phyloP scores from a whole-genome alignment of 2,888 invertebrate genomes.

The Dyspetes luteomarginatus region DNA sequence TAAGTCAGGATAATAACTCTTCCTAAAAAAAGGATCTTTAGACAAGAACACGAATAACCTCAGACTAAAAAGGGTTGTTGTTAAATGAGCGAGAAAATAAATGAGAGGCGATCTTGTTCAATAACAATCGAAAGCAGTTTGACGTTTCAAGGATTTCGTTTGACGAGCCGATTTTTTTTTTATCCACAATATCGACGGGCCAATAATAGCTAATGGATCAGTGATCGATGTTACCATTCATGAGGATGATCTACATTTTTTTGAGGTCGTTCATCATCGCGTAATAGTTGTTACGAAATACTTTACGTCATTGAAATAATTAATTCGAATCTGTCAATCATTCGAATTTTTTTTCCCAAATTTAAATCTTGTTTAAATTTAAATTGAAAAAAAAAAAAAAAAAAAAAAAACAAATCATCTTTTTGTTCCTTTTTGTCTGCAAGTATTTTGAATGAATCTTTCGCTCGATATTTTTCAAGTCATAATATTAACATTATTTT shows the following conservation, averaged over 20 bases:
- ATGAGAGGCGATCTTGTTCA: neutral
- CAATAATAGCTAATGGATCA: neutral
- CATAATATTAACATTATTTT: too few species aligned
- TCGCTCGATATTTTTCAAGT: neutral
- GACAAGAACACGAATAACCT: neutral
- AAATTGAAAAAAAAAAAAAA: too few species aligned
- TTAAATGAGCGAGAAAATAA: neutral
- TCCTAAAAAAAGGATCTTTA: neutral
- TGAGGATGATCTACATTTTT: neutral
- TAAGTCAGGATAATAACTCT: neutral
- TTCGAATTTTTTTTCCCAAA: neutral
- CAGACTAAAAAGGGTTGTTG: neutral
- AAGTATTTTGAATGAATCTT: neutral
- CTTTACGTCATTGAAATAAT: too few species aligned
- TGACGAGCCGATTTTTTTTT: neutral
- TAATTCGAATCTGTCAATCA: neutral
- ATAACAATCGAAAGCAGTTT: neutral
- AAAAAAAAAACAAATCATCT: neutral
- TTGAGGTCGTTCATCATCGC: neutral
- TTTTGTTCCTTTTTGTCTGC: neutral
- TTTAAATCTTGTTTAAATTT: neutral
- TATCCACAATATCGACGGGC: neutral
- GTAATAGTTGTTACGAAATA: neutral
- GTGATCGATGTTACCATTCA: neutral
- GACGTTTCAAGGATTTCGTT: neutral